Base-by-base conservation (phyloP, 2,888 invertebrate genomes). In the Mycalesis mineus region DNA sequence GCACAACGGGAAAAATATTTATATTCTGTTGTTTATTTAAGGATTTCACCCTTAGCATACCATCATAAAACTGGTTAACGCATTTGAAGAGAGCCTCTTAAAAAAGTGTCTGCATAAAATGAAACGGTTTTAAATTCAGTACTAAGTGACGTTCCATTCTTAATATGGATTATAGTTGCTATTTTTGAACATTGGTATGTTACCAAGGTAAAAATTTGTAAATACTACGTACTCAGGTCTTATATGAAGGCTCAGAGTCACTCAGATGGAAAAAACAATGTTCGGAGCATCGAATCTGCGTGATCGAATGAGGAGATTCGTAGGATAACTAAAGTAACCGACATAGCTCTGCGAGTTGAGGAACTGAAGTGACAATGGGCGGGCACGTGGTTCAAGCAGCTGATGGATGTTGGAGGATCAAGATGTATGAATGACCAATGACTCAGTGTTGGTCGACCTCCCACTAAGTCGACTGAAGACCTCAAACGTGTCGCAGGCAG, bases 1-100 rank as follows among this genome's bases (percentile, higher is more conserved):
- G 36, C 11, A 45, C 22, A 45, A 17, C 8, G 29, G 31, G 51
- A 44, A 39, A 36, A 57, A n/a, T 51, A 57, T 57, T 51, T 57
- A 57, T 57, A 51, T 40, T 51, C 14, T 31, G 44, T 37, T 57
- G 51, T 57, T 51, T 45, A 51, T 57, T 57, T 49, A 28, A 48
- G 37, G 53, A 53, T 48, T 55, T 55, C 14, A 15, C 47, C 33
- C 48, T 37, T 22, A 33, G 49, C 56, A 44, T 44, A 44, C 50
- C 56, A 36, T 51, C 57, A 57, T 51, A 51, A 39, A 51, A 57
- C 57, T 51, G 57, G 57, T 57, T 57, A 57, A 37, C 7, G 37
- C 51, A 57, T 57, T 57, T 51, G 51, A 57, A 57, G 45, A 22
- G 51, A 53, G 53, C 44, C 37, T 44, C 50, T 57, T 57, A 51